phyloP scores from a whole-genome alignment of 2,888 invertebrate species.

The Clivina fossor region DNA sequence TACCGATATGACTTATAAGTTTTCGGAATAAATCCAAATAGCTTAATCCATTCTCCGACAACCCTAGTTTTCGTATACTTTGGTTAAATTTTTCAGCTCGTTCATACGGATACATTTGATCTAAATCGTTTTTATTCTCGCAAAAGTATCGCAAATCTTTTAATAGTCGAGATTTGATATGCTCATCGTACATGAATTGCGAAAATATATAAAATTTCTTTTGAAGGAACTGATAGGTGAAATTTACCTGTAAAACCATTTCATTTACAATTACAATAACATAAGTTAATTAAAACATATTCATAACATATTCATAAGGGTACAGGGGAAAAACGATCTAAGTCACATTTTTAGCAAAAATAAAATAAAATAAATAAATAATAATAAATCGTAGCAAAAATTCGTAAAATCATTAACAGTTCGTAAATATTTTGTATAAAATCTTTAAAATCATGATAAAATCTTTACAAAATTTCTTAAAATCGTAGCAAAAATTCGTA shows the following conservation, averaged over 20 bases:
- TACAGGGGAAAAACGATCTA: too few relatives aligned
- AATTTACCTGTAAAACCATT: constrained; percentile 62
- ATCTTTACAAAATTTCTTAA: too few relatives aligned
- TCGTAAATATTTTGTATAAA: too few relatives aligned
- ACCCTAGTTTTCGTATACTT: constrained; percentile 83
- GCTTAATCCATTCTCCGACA: constrained; percentile 78
- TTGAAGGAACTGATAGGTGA: constrained; percentile 90
- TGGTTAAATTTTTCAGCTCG: constrained; percentile 92
- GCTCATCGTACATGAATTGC: constrained; percentile 97
- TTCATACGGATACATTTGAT: constrained; percentile 80
- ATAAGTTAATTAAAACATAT: not conserved
- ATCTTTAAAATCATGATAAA: too few relatives aligned
- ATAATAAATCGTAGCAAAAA: too few relatives aligned
- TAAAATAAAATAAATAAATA: not conserved
- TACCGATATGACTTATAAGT: constrained; percentile 60
- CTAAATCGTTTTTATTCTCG: constrained; percentile 67
- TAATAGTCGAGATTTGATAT: constrained; percentile 90
- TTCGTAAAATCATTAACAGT: too few relatives aligned
- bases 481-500: too few relatives aligned
- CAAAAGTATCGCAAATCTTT: constrained; percentile 84
- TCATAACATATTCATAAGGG: not conserved
- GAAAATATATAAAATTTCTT: constrained; percentile 93
- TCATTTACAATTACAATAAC: too few relatives aligned
- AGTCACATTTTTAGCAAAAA: too few relatives aligned
- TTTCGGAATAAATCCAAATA: constrained; percentile 92